Evolutionary conservation across 2,113 vertebrate species (phyloP), one percentile per base, ranked within the genome.

Genomic region (Dasyornis broadbenti): DNA sequence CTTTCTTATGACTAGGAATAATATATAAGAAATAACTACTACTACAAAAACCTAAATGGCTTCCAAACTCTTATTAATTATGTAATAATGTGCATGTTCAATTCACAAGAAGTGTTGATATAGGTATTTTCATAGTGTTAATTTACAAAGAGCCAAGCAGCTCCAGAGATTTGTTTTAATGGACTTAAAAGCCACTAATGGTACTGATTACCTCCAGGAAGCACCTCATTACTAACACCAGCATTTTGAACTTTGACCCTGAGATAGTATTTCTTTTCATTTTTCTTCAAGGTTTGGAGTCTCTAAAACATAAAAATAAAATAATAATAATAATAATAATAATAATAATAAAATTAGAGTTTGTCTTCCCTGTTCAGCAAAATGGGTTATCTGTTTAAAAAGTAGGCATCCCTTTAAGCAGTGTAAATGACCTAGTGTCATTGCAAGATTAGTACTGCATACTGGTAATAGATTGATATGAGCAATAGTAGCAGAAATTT

Each of bases 61-160:
- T 69, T 69, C 26, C 27, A 65, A 37, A 76, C n/a, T 68, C 7
- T 45, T 59, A 59, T 54, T 40, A 63, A 45, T 14, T 71, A 40
- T 56, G 16, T 23, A 19, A 64, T 54, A 71, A 66, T n/a, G 6
- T 84, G 6, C 14, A 26, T 50, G 7, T 31, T 75, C 20, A 13
- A 42, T 45, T 94, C 50, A 65, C 9, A 75, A 63, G 44, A 59
- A 75, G 0, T 64, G 35, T 81, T 86, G 27, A 59, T 63, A 59
- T 3, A 70, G 5, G 6, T 75, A 63, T 66, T 61, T 54, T 24
- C 31, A 66, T 12, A 49, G 3, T 0, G 0, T 33, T 82, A 50
- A n/a, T 82, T 54, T 89, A 54, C 39, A 76, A 70, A 57, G 11
- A 71, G 14, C 6, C 23, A 92, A 66, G 8, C 6, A 72, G 18